Evolutionary conservation across 1,140 invertebrate genomes (phyloP).

Genomic region (Cylas formicarius): DNA sequence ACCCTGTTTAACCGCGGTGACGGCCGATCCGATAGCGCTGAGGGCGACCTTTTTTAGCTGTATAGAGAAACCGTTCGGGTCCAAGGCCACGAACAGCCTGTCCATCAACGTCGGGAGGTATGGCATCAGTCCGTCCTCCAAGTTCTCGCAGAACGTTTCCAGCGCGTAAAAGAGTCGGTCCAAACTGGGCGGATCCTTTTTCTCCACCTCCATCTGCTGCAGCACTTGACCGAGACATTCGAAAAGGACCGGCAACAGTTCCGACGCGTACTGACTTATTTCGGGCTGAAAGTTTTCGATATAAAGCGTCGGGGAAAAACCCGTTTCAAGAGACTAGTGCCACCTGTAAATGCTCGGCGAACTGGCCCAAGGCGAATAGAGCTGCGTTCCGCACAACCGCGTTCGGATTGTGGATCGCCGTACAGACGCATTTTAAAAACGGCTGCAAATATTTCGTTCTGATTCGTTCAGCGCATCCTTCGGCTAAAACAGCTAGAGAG

Average conservation of each 20-base stretch:
- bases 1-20: constrained; percentile 61
- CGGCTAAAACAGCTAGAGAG: constrained; percentile 65
- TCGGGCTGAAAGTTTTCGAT: constrained; percentile 57
- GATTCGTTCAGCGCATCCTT: constrained; percentile 74
- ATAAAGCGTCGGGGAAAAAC: not conserved
- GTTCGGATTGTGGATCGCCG: constrained; percentile 59
- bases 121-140: constrained; percentile 62
- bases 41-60: constrained; percentile 60
- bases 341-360: constrained; percentile 75
- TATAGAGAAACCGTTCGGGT: constrained; percentile 46
- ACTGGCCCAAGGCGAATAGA: constrained; percentile 74
- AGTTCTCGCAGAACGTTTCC: constrained; percentile 73
- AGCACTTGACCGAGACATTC: constrained; percentile 58
- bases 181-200: constrained; percentile 54
- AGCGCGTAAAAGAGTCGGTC: constrained; percentile 75
- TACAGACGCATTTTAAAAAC: constrained; percentile 62
- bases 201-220: constrained; percentile 46
- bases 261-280: constrained; percentile 62
- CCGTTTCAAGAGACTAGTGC: not conserved
- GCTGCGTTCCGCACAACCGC: constrained; percentile 64
- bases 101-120: constrained; percentile 69
- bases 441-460: constrained; percentile 61
- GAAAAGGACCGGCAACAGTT: constrained; percentile 68
- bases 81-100: constrained; percentile 55
- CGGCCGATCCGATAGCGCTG: constrained; percentile 60